phyloP scores from a whole-genome alignment of 2,797 vertebrate genomes.

The Chaenodraco wilsoni region DNA sequence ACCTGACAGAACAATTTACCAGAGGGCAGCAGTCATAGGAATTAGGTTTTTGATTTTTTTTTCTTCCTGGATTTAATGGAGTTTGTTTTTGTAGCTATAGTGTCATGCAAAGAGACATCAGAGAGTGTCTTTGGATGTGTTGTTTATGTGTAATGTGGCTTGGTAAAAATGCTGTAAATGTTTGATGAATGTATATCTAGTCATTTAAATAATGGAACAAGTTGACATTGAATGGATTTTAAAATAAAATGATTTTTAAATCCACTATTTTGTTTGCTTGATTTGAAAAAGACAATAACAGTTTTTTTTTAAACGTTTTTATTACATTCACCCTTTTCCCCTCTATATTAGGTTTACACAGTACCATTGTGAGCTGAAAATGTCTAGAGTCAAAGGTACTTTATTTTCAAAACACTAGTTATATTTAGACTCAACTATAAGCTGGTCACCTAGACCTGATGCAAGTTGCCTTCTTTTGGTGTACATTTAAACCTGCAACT shows the following conservation, averaged over 20 bases:
- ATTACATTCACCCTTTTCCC: too few species aligned
- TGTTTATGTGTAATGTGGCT: conserved; percentile 77
- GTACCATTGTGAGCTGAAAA: too few species aligned
- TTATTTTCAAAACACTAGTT: too few species aligned
- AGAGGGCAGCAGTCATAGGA: conserved; percentile 66
- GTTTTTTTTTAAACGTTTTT: background rate
- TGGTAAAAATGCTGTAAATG: conserved; percentile 82
- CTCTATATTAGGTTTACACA: background rate
- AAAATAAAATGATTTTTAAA: conserved; percentile 81
- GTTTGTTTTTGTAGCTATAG: conserved; percentile 71
- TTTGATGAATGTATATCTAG: conserved; percentile 83
- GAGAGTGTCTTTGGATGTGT: conserved; percentile 66
- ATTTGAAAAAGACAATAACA: background rate
- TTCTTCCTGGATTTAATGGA: conserved; percentile 49
- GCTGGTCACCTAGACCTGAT: too few species aligned
- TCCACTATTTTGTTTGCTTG: conserved; percentile 14
- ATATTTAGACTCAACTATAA: too few species aligned
- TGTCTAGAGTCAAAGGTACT: too few species aligned
- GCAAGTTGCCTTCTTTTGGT: background rate
- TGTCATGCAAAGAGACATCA: conserved; percentile 57
- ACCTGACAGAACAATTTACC: conserved; percentile 40
- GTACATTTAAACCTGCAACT: conserved; percentile 1
- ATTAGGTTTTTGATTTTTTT: conserved; percentile 48
- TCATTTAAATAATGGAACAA: conserved; percentile 77
- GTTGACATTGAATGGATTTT: conserved; percentile 79